These are phyloP conservation scores for Merops nubicus DNA, from an alignment of 2,113 vertebrate species.

Conservation along the genomic window DNA sequence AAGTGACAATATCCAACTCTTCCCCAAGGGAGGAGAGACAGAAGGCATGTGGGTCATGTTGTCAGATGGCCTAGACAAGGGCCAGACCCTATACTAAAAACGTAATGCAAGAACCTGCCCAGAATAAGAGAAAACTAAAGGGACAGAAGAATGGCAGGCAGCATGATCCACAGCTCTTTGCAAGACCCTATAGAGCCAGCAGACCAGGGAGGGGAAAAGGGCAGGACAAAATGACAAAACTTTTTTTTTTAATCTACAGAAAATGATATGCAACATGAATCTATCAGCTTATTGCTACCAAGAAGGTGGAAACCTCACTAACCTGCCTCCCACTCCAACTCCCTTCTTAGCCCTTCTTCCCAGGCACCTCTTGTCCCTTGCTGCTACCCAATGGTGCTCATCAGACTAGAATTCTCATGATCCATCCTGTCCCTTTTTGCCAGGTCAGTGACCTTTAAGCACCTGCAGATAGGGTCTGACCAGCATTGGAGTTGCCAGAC, in stretches of 20 bases:
- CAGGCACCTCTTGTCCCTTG: background rate
- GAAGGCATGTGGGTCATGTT: background rate
- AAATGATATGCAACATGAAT: background rate
- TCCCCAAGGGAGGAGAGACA: background rate
- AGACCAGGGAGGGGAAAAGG: background rate
- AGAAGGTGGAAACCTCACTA: background rate
- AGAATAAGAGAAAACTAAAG: background rate
- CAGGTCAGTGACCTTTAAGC: background rate
- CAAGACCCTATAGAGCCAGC: background rate
- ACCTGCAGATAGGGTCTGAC: background rate
- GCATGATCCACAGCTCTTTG: background rate
- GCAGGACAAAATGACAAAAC: background rate
- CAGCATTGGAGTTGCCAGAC: accelerated
- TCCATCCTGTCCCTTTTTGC: background rate
- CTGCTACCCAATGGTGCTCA: background rate
- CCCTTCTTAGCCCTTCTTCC: background rate
- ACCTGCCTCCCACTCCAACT: background rate
- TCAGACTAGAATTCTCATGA: background rate
- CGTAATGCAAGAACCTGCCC: background rate
- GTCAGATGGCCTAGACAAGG: background rate
- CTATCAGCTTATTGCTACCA: background rate
- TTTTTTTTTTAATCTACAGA: background rate
- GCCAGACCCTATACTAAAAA: background rate
- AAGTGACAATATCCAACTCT: background rate
- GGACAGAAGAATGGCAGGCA: background rate